A percentile compares a stretch with the other conserved stretches of the same genome.
Evolutionary conservation across 2,888 invertebrate species (phyloP).

Genomic region (Trachelus troglodyta): DNA sequence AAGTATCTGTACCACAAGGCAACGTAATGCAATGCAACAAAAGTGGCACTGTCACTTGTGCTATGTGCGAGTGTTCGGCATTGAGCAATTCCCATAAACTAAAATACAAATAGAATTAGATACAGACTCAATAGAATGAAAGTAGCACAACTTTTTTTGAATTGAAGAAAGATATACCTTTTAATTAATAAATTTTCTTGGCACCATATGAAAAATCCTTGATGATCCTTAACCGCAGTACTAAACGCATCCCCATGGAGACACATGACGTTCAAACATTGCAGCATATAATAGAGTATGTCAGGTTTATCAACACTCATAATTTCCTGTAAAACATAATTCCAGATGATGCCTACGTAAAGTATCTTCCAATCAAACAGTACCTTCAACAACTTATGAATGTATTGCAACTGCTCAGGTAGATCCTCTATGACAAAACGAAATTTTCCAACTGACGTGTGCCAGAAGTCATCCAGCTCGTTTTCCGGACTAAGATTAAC

Average conservation of each 20-base stretch:
- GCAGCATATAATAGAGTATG: conserved; percentile 91
- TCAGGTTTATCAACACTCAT: conserved; percentile 88
- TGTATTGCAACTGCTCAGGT: conserved; percentile 92
- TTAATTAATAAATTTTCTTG: conserved; percentile 95
- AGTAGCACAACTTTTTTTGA: background rate
- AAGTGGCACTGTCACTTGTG: conserved; percentile 91
- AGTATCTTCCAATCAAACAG: background rate
- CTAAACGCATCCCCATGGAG: conserved; percentile 94
- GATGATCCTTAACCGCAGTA: conserved; percentile 87
- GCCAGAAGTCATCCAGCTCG: conserved; percentile 89
- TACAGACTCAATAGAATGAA: background rate
- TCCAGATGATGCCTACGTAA: background rate
- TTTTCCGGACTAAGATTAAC: conserved; percentile 78
- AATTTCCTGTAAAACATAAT: conserved; percentile 73
- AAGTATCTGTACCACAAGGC: conserved; percentile 93
- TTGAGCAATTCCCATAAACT: conserved; percentile 95
- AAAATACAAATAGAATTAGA: conserved; percentile 13
- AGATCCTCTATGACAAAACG: conserved; percentile 90
- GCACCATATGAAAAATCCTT: conserved; percentile 94
- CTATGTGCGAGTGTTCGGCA: conserved; percentile 93
- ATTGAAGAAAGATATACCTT: conserved; percentile 72
- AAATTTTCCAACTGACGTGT: conserved; percentile 92
- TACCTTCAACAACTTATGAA: conserved; percentile 89
- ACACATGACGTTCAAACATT: conserved; percentile 90
- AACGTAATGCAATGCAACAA: conserved; percentile 95